Evolutionary conservation across 2,797 vertebrate species (phyloP).

Genomic region (Hippocampus kuda): DNA sequence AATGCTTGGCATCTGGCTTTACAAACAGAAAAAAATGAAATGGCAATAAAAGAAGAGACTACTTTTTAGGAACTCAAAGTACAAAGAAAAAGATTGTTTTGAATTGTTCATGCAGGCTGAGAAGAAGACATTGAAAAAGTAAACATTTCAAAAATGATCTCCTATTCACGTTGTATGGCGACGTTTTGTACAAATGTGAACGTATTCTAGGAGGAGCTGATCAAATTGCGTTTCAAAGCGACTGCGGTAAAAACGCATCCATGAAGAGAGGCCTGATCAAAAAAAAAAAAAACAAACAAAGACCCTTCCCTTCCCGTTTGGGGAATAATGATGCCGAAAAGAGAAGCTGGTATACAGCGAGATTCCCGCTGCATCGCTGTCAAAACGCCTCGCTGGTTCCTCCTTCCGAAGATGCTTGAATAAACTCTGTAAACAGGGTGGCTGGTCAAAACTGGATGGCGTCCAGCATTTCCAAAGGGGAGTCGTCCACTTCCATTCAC

Average conservation of each 20-base stretch:
- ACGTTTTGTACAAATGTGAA: constrained; percentile 70
- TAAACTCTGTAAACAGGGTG: constrained; percentile 54
- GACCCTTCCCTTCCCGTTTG: constrained; percentile 45
- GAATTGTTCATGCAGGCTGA: constrained; percentile 68
- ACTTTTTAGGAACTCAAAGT: constrained; percentile 33
- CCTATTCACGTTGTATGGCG: constrained; percentile 62
- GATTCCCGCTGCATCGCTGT: constrained; percentile 76
- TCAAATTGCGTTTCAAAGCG: constrained; percentile 43
- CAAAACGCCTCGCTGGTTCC: constrained; percentile 64
- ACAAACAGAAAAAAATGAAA: constrained; percentile 24
- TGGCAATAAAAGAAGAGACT: constrained; percentile 33
- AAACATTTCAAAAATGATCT: constrained; percentile 68
- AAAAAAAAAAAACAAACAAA: constrained; percentile 31
- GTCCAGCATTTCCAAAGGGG: constrained; percentile 61
- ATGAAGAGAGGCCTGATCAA: constrained; percentile 49
- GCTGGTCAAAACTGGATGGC: constrained; percentile 69
- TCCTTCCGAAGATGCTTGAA: constrained; percentile 52
- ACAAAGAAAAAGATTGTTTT: constrained; percentile 53
- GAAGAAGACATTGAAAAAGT: constrained; percentile 65
- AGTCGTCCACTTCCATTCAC: constrained; percentile 63
- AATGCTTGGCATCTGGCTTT: constrained; percentile 36
- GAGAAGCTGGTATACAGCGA: constrained; percentile 71
- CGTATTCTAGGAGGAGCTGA: constrained; percentile 58
- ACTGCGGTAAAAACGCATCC: constrained; percentile 60
- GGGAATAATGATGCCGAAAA: constrained; percentile 63